Base-by-base conservation (phyloP, 2,888 invertebrate genomes). In the Tipula confusa region DNA sequence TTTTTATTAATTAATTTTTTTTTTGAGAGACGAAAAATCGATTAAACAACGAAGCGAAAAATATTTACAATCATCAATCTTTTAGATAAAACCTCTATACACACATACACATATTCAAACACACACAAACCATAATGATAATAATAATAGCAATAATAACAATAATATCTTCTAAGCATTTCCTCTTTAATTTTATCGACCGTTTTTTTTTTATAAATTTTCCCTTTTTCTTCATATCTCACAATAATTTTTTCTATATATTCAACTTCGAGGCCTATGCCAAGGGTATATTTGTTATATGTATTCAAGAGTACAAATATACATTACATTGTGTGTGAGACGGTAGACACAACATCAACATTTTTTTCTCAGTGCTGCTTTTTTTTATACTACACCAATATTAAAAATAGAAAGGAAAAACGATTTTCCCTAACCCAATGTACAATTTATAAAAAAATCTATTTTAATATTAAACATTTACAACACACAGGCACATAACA, bases 221-320 rank as follows among this genome's bases (percentile, higher is more conserved):
- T 80, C 80, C 82, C 64, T 80, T 80, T 11, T 79, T 79, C 79
- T 79, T 80, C 83, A 64, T 64, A 64, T 64, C 64, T 64, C 64
- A 64, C 64, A 64, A 64, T 64, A 64, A 1, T 24, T 64, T 28
- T 36, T 36, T 29, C 11, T 64, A 80, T 36, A 38, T 83, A 79
- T 84, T 84, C 84, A 83, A 80, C 83, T 82, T 84, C 84, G 84
- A 84, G 84, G 84, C 84, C 84, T 84, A 84, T 84, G 84, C 84
- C 84, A 84, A 84, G 84, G 84, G 84, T 84, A 83, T 48, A 83
- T 82, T 36, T 83, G 83, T 84, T 83, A 83, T 84, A 84, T 84
- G 80, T 80, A 80, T 80, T 80, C 80, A 80, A 80, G 79, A 79
- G 83, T 83, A 79, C 29, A 13, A 64, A 64, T 24, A 64, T 64